These are phyloP conservation scores for Zosterops pallidus DNA, from an alignment of 2,113 vertebrate species.

Conservation along the genomic window DNA sequence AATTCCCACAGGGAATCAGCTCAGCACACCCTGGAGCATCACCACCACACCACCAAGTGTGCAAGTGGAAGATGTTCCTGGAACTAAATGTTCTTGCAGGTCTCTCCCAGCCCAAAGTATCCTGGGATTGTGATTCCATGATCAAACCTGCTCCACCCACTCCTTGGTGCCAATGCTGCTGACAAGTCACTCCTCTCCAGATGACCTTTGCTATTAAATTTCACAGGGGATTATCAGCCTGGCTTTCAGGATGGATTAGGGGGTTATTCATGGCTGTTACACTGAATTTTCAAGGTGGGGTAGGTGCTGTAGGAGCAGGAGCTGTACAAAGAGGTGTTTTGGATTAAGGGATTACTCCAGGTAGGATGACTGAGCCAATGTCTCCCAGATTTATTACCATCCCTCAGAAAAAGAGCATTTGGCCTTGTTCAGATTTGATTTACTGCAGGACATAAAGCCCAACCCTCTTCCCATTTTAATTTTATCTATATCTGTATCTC, in stretches of 20 bases:
- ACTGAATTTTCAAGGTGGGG: not conserved
- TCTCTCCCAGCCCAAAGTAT: not conserved
- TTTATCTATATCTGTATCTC: not conserved
- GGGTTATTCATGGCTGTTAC: not conserved
- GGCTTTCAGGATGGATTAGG: not conserved
- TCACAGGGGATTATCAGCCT: not conserved
- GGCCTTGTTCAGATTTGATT: not conserved
- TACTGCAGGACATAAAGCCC: not conserved
- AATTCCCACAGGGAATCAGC: not conserved
- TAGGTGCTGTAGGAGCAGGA: not conserved
- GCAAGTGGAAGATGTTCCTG: not conserved
- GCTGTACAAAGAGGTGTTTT: not conserved
- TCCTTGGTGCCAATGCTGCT: not conserved
- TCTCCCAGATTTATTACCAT: not conserved
- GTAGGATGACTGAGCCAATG: not conserved
- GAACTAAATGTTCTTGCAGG: not conserved
- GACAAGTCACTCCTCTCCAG: not conserved
- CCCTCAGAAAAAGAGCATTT: not conserved
- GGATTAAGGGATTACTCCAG: not conserved
- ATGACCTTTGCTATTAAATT: not conserved
- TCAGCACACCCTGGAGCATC: not conserved
- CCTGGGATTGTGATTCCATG: not conserved
- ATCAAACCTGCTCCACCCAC: not conserved
- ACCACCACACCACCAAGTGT: accelerated
- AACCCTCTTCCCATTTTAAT: not conserved